These are phyloP conservation scores for Hesperophylax magnus DNA, from an alignment of 1,140 invertebrate genomes.

Conservation along the genomic window DNA sequence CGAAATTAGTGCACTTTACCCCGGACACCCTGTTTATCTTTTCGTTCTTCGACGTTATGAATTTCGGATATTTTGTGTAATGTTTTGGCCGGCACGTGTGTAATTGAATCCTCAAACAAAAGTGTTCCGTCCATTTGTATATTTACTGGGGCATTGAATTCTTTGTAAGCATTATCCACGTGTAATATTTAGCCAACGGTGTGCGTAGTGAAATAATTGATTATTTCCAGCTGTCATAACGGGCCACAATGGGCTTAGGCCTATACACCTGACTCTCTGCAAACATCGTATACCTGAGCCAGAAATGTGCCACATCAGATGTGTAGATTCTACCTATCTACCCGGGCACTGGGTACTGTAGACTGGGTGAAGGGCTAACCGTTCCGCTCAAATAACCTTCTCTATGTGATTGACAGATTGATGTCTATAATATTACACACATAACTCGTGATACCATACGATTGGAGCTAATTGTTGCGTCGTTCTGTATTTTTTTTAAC, in stretches of 20 bases:
- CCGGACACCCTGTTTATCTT: no score
- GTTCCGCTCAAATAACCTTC: neutral
- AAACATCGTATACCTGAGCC: no score
- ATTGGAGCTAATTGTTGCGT: neutral
- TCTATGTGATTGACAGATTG: neutral
- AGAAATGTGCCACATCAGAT: no score
- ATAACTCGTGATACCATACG: neutral
- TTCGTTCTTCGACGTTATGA: no score
- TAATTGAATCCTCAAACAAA: no score
- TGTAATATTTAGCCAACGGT: constrained; percentile 2
- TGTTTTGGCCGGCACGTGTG: no score
- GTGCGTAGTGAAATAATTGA: constrained; percentile 9
- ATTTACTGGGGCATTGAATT: neutral
- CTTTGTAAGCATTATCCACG: neutral
- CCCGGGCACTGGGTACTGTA: neutral
- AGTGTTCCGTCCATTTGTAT: neutral
- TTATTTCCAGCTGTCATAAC: constrained; percentile 18
- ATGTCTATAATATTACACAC: neutral
- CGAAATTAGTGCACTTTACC: no score
- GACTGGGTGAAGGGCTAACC: neutral
- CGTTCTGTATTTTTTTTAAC: neutral
- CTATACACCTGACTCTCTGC: neutral
- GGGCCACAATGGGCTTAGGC: neutral
- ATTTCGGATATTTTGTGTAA: no score
- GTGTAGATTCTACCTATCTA: neutral